A percentile compares a stretch with the other conserved stretches of the same genome.
phyloP scores from a whole-genome alignment of 92 coral and sea anemone species.

The Bergia sp. region DNA sequence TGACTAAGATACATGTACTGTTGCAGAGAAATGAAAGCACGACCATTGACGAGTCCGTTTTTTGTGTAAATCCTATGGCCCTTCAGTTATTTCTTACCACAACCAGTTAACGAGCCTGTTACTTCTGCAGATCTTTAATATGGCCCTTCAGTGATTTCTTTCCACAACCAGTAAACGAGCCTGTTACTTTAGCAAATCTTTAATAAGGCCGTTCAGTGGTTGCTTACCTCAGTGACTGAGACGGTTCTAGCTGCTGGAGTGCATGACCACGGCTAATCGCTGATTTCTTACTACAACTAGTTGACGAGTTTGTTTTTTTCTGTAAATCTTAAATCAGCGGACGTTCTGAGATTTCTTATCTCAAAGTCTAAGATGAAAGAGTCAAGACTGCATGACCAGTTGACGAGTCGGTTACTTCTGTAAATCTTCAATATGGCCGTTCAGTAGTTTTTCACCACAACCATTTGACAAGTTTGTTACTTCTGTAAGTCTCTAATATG shows the following conservation, averaged over 20 bases:
- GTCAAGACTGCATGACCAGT: neutral
- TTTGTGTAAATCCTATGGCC: slow-evolving; percentile 69
- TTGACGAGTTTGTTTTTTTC: too few relatives aligned
- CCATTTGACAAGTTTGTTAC: slow-evolving; percentile 37
- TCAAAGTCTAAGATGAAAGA: slow-evolving; percentile 97
- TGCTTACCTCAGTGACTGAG: slow-evolving; percentile 94
- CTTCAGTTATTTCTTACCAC: slow-evolving; percentile 61
- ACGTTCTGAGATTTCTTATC: slow-evolving; percentile 47
- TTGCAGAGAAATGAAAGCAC: slow-evolving; percentile 50
- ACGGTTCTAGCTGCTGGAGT: slow-evolving; percentile 39
- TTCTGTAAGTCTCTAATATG: slow-evolving; percentile 68
- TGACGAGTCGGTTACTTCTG: slow-evolving; percentile 70
- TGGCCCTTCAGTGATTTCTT: too few relatives aligned
- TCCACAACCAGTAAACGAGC: too few relatives aligned
- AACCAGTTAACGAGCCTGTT: slow-evolving; percentile 98
- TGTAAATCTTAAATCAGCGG: too few relatives aligned
- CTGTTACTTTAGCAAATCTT: slow-evolving; percentile 80
- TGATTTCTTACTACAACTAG: too few relatives aligned
- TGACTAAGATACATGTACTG: too few relatives aligned
- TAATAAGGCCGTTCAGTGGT: too few relatives aligned
- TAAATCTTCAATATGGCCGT: slow-evolving; percentile 46
- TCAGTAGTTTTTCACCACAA: too few relatives aligned
- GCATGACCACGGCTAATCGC: too few relatives aligned
- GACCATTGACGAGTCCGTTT: slow-evolving; percentile 99
- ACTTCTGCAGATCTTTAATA: slow-evolving; percentile 73